These are phyloP conservation scores for Torymus auratus DNA, from an alignment of 2,888 invertebrate genomes.

Conservation along the genomic window DNA sequence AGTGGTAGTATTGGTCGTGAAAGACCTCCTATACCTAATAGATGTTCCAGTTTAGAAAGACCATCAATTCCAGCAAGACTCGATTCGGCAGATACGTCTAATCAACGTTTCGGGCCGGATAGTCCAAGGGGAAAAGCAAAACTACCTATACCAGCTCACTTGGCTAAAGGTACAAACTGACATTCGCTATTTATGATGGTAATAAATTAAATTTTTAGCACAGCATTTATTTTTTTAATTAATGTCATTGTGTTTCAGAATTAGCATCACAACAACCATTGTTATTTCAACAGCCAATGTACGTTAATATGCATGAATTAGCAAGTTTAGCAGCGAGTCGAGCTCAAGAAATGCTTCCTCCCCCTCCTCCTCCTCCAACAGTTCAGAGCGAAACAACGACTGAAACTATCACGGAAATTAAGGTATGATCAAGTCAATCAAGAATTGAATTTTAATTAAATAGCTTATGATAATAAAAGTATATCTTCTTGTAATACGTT, in stretches of 20 bases:
- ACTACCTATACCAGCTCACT: constrained; percentile 83
- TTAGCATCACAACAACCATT: constrained; percentile 70
- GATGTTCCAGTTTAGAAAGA: constrained; percentile 91
- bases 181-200: not conserved
- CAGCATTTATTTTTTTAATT: not conserved
- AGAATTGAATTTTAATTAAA: no score
- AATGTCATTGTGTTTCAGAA: constrained; percentile 37
- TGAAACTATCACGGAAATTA: constrained; percentile 55
- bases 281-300: constrained; percentile 81
- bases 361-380: constrained; percentile 77
- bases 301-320: constrained; percentile 94
- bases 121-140: constrained; percentile 70
- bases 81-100: constrained; percentile 60
- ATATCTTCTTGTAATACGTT: no score
- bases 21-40: constrained; percentile 74
- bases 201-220: no score
- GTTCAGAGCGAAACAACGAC: constrained; percentile 55
- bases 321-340: constrained; percentile 88
- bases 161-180: constrained; percentile 80
- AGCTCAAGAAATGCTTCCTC: constrained; percentile 81
- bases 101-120: constrained; percentile 39
- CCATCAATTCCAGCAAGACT: constrained; percentile 81
- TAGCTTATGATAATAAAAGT: no score
- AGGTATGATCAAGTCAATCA: constrained; percentile 54
- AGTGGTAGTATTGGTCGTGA: constrained; percentile 63